These are phyloP conservation scores for Smittia aterrima DNA, from an alignment of 2,888 invertebrate species.

Conservation along the genomic window DNA sequence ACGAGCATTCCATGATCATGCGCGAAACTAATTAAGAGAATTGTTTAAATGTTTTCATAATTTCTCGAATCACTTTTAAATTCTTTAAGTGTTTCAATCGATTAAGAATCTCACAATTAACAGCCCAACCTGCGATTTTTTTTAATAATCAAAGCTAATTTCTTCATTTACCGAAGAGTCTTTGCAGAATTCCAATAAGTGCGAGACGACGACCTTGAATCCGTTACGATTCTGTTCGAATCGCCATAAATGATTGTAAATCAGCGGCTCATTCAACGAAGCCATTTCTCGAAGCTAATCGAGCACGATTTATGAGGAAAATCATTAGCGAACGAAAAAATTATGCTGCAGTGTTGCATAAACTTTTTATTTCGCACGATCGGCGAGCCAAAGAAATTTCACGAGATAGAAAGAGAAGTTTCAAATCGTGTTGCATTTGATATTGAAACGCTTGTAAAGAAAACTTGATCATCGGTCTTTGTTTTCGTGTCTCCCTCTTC, in stretches of 20 bases:
- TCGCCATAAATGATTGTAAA: background rate
- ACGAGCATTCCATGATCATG: no score
- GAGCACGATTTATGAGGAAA: background rate
- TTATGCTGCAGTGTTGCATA: background rate
- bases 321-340: background rate
- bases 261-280: background rate
- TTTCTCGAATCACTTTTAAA: no score
- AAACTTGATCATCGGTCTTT: conserved; percentile 18
- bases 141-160: no score
- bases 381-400: background rate
- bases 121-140: no score
- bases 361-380: conserved; percentile 9
- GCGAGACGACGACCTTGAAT: background rate
- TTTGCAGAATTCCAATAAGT: no score
- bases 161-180: no score
- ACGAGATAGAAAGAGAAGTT: background rate
- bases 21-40: no score
- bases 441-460: conserved; percentile 21
- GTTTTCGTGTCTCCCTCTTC: no score
- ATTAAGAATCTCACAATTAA: no score
- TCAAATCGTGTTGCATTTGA: conserved; percentile 25
- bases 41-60: no score
- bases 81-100: no score
- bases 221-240: background rate
- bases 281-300: background rate